Evolutionary conservation across 1,140 invertebrate species (phyloP), one percentile per base, ranked within the genome.

Genomic region (Episyrphus balteatus): DNA sequence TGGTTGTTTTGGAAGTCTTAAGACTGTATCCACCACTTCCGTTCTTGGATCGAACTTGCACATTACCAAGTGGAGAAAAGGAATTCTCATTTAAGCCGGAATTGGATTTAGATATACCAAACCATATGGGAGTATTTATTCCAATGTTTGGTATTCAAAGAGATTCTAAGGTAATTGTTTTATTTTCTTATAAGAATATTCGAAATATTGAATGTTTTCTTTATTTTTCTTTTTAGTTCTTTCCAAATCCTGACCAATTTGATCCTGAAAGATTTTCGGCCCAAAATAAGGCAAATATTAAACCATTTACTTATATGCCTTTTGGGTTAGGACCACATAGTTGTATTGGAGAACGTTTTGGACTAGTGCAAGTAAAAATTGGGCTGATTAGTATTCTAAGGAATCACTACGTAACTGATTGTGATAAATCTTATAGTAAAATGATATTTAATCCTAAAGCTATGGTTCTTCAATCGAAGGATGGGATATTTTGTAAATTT

Each of bases 291-390:
- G 63, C 61, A 52, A 61, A 41, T 50, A 67, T 58, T 43, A 53
- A 38, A 41, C 73, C 62, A 41, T 78, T 71, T 53, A 70, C 76
- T 0, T 88, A 79, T 60, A 59, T 87, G 31, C 85, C 88, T 0
- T 92, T 92, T 55, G 86, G 85, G 1, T 77, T 81, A 41, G 86
- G 86, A 10, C 80, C 82, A 1, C 73, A 83, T 38, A 82, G 77
- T 60, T 88, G 85, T 58, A 86, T 88, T 52, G 85, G 83, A 79
- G 70, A 62, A 17, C 51, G 65, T 3, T 61, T 65, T 33, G 63
- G 60, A 7, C 47, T 68, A 7, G 46, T 69, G 1, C 63, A 66
- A 46, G 19, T 54, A 7, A 68, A 66, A 32, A 21, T 64, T 5
- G 62, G 61, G 6, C 45, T 68, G 17, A 58, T 68, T 0, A 56